Evolutionary conservation across 2,113 vertebrate species (phyloP), one percentile per base, ranked within the genome.

Genomic region (Oxygymnocypris stewartii): DNA sequence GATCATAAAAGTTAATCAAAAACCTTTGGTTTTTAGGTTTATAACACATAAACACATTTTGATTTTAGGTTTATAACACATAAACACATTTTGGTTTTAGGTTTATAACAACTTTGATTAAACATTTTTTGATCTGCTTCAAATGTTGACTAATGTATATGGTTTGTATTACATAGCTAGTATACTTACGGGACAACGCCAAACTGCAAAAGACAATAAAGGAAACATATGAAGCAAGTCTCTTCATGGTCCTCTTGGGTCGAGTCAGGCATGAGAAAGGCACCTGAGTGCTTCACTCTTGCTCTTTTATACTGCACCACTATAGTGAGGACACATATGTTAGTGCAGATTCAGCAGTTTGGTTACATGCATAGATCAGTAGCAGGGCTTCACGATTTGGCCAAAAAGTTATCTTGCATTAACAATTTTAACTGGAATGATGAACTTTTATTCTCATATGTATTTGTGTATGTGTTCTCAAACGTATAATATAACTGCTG

Each of bases 101-200:
- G 13, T 12, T 47, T 47, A 47, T 3, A 3, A 51, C 49, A 51
- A 51, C 49, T 49, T 14, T 49, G 47, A 49, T 4, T 4, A 49
- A 49, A 49, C 3, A 0, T 51, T 51, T 51, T 51, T 51, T 51
- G 49, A 51, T 51, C 49, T 13, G 14, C 49, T 51, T 51, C 13
- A 51, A 51, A 51, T 16, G 49, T 4, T 49, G 47, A 49, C 13
- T 51, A 49, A 4, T 51, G 14, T 0, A 16, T 42, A 37, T 25
- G 42, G n/a, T 44, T 63, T 16, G 11, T 40, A 31, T 16, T 40
- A 25, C 4, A 40, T 18, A 42, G 18, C 1, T 14, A 25, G 12
- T 84, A 84, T 84, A 84, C 67, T 57, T 28, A 74, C 69, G 31
- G 20, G 67, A 74, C 20, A 37, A 42, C 0, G 35, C 49, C 49